Evolutionary conservation across 2,888 invertebrate species (phyloP), one percentile per base, ranked within the genome.

Genomic region (Cerastis leucographa): DNA sequence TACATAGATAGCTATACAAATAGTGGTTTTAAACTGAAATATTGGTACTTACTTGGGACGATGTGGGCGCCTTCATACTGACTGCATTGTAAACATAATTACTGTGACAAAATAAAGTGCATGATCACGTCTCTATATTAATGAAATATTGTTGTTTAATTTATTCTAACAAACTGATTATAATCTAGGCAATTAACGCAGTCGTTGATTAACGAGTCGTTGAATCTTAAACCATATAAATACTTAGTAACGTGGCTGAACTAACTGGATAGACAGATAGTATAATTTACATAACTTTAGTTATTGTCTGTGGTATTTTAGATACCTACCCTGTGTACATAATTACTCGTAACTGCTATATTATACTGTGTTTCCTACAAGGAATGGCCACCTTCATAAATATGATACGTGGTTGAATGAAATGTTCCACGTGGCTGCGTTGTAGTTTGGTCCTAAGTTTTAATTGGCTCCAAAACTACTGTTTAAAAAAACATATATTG

Each of bases 21-120:
- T 8, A 35, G 40, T 75, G 49, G 46, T 69, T 76, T 68, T 69
- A 51, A 65, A 84, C 82, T 79, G 29, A 65, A 81, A 77, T 72
- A 46, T 44, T 68, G 29, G 19, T 0, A 29, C 29, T 62, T 0
- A 29, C 29, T 62, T 25, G 56, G n/a, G 22, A 35, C 14, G 62
- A 76, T 79, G 70, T 65, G 74, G 76, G 69, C 5, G 22, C 5
- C 8, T 59, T 79, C 64, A 79, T 59, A 35, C 42, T 29, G 22
- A 35, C 2, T 66, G 56, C 59, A 61, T 46, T 67, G 46, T 67
- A 51, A 67, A 56, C 46, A 66, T 66, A 66, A 51, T 66, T 74
- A 70, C 25, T 74, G 44, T n/a, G 22, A 40, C 59, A 22, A 29
- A 77, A 74, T 62, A 56, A 70, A 72, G 70, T 83, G 71, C 77